These are phyloP conservation scores for Panurus biarmicus DNA, from an alignment of 2,113 vertebrate genomes.

Conservation along the genomic window DNA sequence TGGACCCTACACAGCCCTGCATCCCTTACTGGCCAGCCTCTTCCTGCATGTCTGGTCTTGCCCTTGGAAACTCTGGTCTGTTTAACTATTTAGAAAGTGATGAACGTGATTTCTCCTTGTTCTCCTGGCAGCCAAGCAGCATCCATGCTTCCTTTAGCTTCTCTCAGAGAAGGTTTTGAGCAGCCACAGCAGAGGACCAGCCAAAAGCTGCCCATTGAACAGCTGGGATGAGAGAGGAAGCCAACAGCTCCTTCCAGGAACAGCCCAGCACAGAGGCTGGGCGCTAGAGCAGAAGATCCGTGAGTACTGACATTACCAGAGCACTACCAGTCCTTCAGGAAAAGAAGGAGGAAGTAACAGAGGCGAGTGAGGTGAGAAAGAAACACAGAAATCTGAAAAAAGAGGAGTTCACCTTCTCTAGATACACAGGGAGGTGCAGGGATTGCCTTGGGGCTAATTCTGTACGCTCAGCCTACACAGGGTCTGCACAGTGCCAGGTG, in stretches of 20 bases:
- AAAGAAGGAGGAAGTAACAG: background rate
- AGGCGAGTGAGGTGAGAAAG: rapidly evolving
- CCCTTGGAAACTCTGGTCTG: background rate
- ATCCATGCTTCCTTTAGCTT: background rate
- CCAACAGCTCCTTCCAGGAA: background rate
- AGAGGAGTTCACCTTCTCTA: background rate
- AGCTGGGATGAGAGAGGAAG: background rate
- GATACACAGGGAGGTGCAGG: rapidly evolving
- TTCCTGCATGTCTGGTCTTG: background rate
- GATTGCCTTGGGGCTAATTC: background rate
- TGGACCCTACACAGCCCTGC: background rate
- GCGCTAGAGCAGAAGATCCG: rapidly evolving
- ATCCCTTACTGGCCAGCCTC: background rate
- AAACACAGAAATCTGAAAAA: background rate
- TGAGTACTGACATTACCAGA: background rate
- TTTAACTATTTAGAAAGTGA: background rate
- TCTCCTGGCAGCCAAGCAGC: background rate
- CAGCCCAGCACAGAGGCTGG: background rate
- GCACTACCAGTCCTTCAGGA: background rate
- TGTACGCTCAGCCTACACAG: background rate
- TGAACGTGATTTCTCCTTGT: background rate
- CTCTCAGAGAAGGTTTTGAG: background rate
- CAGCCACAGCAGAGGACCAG: background rate
- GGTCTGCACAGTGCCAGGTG: background rate
- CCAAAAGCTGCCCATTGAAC: background rate